Evolutionary conservation across 2,113 vertebrate species (phyloP).

Genomic region (Alouatta palliata): DNA sequence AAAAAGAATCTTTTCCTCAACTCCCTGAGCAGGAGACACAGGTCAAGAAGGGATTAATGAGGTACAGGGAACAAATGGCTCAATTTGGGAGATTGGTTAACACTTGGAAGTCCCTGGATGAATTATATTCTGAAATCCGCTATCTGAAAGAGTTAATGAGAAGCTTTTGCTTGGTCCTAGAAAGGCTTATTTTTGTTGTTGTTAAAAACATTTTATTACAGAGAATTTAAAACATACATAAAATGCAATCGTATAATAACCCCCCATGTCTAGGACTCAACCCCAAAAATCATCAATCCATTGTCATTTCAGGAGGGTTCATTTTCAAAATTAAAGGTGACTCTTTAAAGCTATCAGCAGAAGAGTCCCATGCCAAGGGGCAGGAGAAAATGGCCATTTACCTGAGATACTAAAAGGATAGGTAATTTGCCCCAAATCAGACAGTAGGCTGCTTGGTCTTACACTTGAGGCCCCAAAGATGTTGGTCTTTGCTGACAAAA

Average conservation of each 20-base stretch:
- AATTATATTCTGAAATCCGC: not conserved
- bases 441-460: not conserved
- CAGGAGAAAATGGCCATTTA: not conserved
- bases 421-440: not conserved
- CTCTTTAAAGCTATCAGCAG: not conserved
- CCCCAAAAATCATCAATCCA: not conserved
- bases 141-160: not conserved
- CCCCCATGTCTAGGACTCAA: not conserved
- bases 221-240: not conserved
- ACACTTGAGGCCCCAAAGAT: not conserved
- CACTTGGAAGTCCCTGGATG: not conserved
- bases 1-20: not conserved
- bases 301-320: not conserved
- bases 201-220: not conserved
- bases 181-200: not conserved
- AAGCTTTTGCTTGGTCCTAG: not conserved
- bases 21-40: not conserved
- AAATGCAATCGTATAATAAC: not conserved
- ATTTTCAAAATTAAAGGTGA: conserved; percentile 25
- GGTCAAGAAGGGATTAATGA: not conserved
- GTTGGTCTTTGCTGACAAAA: conserved; percentile 10
- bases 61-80: not conserved
- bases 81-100: not conserved
- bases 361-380: not conserved
- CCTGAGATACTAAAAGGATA: not conserved